These are phyloP conservation scores for Euphydryas editha DNA, from an alignment of 2,888 invertebrate genomes.

Conservation along the genomic window DNA sequence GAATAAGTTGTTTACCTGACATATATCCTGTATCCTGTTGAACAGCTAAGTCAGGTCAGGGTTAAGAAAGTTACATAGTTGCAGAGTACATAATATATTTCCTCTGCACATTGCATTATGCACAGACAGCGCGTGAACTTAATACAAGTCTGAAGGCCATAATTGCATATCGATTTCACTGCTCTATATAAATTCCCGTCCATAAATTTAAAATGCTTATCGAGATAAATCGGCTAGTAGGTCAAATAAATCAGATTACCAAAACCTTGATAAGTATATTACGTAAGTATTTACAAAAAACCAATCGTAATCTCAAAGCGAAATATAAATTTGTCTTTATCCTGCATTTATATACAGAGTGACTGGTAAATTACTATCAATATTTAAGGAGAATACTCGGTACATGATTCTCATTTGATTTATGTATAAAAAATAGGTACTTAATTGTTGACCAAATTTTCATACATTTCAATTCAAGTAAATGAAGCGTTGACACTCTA, in stretches of 20 bases:
- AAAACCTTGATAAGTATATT: constrained; percentile 21
- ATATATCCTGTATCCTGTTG: background rate
- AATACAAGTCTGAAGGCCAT: constrained; percentile 55
- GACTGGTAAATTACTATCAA: too few species aligned
- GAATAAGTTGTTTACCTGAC: constrained; percentile 19
- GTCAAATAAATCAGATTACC: constrained; percentile 31
- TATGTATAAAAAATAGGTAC: too few species aligned
- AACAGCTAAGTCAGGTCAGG: constrained; percentile 40
- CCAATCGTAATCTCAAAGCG: background rate
- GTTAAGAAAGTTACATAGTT: constrained; percentile 32
- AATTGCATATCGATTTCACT: constrained; percentile 37
- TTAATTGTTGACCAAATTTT: too few species aligned
- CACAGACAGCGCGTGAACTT: constrained; percentile 53
- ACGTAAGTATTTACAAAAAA: background rate
- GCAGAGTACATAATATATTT: constrained; percentile 27
- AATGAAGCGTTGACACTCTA: too few species aligned
- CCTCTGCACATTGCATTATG: constrained; percentile 49
- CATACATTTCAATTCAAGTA: too few species aligned
- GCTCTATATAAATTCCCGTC: constrained; percentile 27
- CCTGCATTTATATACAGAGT: too few species aligned
- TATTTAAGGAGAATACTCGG: too few species aligned
- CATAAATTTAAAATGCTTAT: constrained; percentile 25
- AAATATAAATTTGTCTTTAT: background rate
- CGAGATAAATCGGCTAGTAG: constrained; percentile 33
- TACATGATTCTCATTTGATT: too few species aligned